phyloP scores from a whole-genome alignment of 2,797 vertebrate species.

The Orientallactaga sibirica region DNA sequence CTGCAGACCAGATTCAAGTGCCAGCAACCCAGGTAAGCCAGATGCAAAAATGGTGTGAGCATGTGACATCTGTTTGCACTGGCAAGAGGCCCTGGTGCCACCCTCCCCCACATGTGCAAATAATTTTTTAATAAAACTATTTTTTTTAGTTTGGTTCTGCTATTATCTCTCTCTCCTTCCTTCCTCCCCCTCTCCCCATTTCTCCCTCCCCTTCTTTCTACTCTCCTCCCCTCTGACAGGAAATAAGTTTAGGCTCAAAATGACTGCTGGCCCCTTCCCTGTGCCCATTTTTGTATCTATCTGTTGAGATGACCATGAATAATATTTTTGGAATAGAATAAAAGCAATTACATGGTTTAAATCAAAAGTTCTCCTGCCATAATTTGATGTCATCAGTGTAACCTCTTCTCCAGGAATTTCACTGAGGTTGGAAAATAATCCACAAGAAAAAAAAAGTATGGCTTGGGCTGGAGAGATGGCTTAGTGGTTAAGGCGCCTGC shows the following conservation, averaged over 20 bases:
- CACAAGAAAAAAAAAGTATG: not conserved
- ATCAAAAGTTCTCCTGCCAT: constrained; percentile 14
- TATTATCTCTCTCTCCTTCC: not conserved
- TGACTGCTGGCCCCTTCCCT: not conserved
- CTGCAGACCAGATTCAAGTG: no score
- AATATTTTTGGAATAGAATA: constrained; percentile 39
- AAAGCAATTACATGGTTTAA: constrained; percentile 51
- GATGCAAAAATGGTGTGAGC: no score
- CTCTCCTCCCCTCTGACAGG: not conserved
- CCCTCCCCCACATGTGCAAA: no score
- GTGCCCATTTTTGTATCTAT: not conserved
- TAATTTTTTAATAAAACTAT: no score
- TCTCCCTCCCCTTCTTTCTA: not conserved
- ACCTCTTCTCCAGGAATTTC: constrained; percentile 38
- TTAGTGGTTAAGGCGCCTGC: no score
- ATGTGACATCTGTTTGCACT: no score
- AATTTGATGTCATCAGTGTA: not conserved
- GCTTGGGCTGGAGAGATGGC: no score
- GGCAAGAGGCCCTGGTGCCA: no score
- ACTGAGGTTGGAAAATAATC: constrained; percentile 18
- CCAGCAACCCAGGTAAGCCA: no score
- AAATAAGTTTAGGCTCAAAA: not conserved
- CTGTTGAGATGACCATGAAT: not conserved
- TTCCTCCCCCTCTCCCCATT: not conserved
- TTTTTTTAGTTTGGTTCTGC: no score